Percentiles rank a stretch among this genome's conserved stretches.
Evolutionary conservation across 23 tunicate genomes (phyloP).

Genomic region (Ascidia mentula): DNA sequence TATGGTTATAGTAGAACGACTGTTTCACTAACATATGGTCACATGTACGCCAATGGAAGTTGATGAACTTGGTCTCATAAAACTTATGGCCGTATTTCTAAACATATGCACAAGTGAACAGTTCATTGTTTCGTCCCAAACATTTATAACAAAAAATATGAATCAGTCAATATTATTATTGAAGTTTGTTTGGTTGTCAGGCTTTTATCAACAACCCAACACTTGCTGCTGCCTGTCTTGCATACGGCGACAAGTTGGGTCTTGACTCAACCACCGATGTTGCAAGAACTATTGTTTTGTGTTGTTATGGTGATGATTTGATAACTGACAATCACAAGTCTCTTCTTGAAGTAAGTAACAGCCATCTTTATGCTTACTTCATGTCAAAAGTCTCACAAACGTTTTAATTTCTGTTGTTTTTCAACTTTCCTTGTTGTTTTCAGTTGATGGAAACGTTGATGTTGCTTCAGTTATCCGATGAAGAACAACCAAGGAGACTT

Average conservation of each 20-base stretch:
- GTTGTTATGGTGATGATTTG: conserved; percentile 82
- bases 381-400: background rate
- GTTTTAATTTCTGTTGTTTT: background rate
- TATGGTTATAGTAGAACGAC: no score
- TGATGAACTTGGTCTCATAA: no score
- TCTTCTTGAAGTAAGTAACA: conserved; percentile 66
- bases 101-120: no score
- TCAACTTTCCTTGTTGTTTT: conserved; percentile 4
- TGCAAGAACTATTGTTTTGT: conserved; percentile 51
- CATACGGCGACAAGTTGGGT: conserved; percentile 88
- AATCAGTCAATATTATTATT: background rate
- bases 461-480: conserved; percentile 68
- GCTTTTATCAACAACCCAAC: conserved; percentile 90
- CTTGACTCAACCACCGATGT: conserved; percentile 75
- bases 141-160: background rate
- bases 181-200: conserved; percentile 3
- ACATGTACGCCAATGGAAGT: no score
- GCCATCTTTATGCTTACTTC: background rate
- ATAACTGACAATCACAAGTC: conserved; percentile 66
- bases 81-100: no score
- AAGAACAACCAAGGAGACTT: conserved; percentile 83
- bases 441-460: conserved; percentile 90
- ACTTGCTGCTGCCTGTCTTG: conserved; percentile 91
- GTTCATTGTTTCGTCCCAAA: no score
- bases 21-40: no score